These are phyloP conservation scores for Apomyelois bistriatella DNA, from an alignment of 2,888 invertebrate genomes.

Conservation along the genomic window DNA sequence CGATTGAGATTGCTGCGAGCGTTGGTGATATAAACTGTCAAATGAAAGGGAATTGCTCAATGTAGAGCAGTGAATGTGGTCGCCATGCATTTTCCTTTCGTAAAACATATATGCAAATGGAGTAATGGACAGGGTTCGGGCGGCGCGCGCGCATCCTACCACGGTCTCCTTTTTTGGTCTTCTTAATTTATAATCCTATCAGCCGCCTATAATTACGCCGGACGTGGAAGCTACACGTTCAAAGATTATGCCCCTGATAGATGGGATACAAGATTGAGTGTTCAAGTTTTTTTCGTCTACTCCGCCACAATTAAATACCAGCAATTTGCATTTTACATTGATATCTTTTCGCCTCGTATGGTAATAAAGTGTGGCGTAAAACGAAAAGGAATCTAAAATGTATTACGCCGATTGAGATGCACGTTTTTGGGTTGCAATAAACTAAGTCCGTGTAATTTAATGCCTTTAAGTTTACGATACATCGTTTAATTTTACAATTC, in stretches of 20 bases:
- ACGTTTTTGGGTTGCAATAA: slow-evolving; percentile 10
- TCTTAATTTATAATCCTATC: slow-evolving; percentile 47
- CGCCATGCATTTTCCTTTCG: slow-evolving; percentile 37
- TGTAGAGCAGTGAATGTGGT: slow-evolving; percentile 23
- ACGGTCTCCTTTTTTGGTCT: slow-evolving; percentile 42
- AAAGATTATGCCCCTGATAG: slow-evolving; percentile 23
- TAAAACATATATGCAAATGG: slow-evolving; percentile 50
- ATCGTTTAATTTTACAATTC: background rate
- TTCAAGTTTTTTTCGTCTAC: slow-evolving; percentile 11
- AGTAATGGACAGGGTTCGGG: slow-evolving; percentile 48
- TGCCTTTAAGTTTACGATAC: background rate
- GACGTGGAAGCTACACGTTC: slow-evolving; percentile 24
- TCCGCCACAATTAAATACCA: slow-evolving; percentile 7
- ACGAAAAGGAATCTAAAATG: slow-evolving; percentile 5
- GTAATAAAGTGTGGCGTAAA: slow-evolving; percentile 8
- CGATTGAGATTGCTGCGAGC: slow-evolving; percentile 15
- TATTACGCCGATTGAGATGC: slow-evolving; percentile 6
- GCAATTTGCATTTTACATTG: slow-evolving; percentile 14
- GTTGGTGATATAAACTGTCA: slow-evolving; percentile 21
- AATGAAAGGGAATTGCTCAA: slow-evolving; percentile 37
- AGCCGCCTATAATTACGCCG: slow-evolving; percentile 34
- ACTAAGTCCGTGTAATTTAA: background rate
- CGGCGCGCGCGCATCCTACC: slow-evolving; percentile 32
- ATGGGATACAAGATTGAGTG: slow-evolving; percentile 15
- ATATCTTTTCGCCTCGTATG: slow-evolving; percentile 13